Percentiles rank a stretch among this genome's conserved stretches.
Evolutionary conservation across 1,140 invertebrate species (phyloP).

Genomic region (Bombus cullumanus): DNA sequence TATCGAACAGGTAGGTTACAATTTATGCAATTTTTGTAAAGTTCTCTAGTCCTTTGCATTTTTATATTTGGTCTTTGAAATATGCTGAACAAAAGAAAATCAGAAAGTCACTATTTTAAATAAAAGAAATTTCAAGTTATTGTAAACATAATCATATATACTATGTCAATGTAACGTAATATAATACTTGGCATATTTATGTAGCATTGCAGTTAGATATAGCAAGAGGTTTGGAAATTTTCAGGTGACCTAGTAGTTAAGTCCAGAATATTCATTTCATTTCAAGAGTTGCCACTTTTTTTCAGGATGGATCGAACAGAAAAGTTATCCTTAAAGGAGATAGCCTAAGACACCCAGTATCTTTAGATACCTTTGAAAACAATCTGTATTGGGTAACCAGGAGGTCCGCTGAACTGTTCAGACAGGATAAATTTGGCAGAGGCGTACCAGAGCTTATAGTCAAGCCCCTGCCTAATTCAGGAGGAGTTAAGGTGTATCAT

Average conservation of each 20-base stretch:
- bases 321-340: conserved; percentile 89
- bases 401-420: conserved; percentile 91
- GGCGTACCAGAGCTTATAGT: conserved; percentile 93
- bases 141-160: no score
- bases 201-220: background rate
- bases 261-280: background rate
- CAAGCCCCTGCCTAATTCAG: conserved; percentile 91
- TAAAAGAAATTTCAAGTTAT: background rate
- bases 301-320: conserved; percentile 89
- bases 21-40: no score
- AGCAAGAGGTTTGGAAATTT: background rate
- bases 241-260: background rate
- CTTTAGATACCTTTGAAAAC: conserved; percentile 96
- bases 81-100: background rate
- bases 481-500: conserved; percentile 94
- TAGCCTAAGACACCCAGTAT: conserved; percentile 90
- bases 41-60: no score
- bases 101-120: background rate
- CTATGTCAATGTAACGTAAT: no score
- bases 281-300: background rate
- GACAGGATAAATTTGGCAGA: conserved; percentile 97
- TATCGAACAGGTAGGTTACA: conserved; percentile 84
- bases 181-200: background rate
- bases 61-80: background rate
- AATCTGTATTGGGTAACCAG: conserved; percentile 94